Evolutionary conservation across 2,113 vertebrate species (phyloP).

Genomic region (Eira barbara): DNA sequence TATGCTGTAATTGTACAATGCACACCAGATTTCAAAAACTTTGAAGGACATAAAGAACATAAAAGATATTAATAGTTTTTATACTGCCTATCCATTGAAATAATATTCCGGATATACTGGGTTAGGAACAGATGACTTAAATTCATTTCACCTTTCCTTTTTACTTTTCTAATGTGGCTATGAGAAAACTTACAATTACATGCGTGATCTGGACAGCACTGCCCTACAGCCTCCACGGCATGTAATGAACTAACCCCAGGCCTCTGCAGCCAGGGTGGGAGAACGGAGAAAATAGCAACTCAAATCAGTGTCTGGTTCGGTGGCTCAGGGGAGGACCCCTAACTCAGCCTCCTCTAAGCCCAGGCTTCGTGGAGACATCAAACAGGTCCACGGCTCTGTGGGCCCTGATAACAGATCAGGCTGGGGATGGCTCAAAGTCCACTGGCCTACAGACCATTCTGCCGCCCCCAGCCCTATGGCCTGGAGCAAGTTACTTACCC

Average conservation of each 20-base stretch:
- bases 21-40: not conserved
- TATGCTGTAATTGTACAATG: not conserved
- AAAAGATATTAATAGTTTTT: not conserved
- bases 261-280: not conserved
- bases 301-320: not conserved
- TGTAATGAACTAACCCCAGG: not conserved
- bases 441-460: not conserved
- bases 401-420: not conserved
- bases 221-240: not conserved
- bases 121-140: not conserved
- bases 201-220: not conserved
- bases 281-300: not conserved
- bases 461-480: not conserved
- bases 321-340: not conserved
- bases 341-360: not conserved
- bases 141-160: slow-evolving; percentile 13
- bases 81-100: not conserved
- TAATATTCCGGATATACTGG: not conserved
- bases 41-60: not conserved
- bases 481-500: not conserved
- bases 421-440: not conserved
- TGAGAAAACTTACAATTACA: not conserved
- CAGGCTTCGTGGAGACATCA: not conserved
- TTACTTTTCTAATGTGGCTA: not conserved
- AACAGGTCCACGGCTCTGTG: not conserved